A percentile compares a stretch with the other conserved stretches of the same genome.
phyloP scores from a whole-genome alignment of 2,113 vertebrate species.

The Cochlearius cochlearius region DNA sequence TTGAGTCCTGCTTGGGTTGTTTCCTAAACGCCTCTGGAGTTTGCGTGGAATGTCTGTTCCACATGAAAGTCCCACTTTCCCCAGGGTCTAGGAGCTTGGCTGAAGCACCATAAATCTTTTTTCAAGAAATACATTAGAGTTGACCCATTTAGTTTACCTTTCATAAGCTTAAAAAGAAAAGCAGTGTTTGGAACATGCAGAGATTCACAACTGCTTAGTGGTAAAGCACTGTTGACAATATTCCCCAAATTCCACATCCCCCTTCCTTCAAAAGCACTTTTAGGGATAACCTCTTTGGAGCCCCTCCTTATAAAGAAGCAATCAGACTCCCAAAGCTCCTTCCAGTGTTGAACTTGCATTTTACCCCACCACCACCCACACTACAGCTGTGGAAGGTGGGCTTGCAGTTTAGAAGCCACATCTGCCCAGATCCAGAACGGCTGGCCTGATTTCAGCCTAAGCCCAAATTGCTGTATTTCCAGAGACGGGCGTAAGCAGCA shows the following conservation, averaged over 20 bases:
- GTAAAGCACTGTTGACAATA: not conserved
- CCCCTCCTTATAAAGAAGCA: not conserved
- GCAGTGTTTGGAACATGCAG: not conserved
- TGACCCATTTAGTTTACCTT: not conserved
- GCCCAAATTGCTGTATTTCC: not conserved
- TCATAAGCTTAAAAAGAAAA: not conserved
- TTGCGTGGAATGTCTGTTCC: not conserved
- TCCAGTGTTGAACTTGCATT: not conserved
- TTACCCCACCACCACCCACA: not conserved
- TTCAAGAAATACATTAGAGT: not conserved
- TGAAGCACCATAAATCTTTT: not conserved
- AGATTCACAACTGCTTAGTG: not conserved
- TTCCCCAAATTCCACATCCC: not conserved
- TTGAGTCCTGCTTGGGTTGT: not conserved
- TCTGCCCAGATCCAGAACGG: not conserved
- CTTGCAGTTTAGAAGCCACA: not conserved
- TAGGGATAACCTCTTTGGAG: not conserved
- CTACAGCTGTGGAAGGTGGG: not conserved
- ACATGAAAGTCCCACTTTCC: not conserved
- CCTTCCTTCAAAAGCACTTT: not conserved
- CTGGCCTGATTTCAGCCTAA: not conserved
- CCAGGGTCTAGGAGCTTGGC: not conserved
- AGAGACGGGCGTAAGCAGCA: not conserved
- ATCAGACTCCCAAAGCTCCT: not conserved
- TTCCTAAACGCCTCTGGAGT: not conserved